These are phyloP conservation scores for Palythoa grandis DNA, from an alignment of 92 coral and sea anemone species.

Conservation along the genomic window DNA sequence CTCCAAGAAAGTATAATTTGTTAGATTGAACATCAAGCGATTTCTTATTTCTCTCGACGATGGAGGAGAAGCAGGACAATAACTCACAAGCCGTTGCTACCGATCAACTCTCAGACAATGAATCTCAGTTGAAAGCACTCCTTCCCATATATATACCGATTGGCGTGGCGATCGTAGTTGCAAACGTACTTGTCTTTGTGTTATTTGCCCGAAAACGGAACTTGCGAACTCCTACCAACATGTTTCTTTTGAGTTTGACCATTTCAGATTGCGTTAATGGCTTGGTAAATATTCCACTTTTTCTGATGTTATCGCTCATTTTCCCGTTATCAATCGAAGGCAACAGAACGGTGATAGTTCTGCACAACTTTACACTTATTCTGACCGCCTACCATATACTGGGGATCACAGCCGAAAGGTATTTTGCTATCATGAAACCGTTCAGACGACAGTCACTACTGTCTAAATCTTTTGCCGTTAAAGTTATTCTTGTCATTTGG, in stretches of 20 bases:
- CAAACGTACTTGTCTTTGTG: constrained; percentile 3
- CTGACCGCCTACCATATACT: constrained; percentile 36
- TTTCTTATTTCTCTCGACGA: neutral
- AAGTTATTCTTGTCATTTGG: constrained; percentile 11
- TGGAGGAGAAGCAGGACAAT: neutral
- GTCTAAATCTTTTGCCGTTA: constrained; percentile 6
- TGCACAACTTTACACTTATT: constrained; percentile 17
- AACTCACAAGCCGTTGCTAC: neutral
- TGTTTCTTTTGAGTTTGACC: constrained; percentile 42
- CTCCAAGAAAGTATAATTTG: neutral
- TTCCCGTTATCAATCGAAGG: neutral
- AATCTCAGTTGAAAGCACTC: neutral
- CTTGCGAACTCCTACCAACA: constrained; percentile 36
- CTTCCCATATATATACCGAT: neutral
- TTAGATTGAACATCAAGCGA: neutral
- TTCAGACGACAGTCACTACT: neutral
- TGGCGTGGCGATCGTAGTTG: constrained; percentile 9
- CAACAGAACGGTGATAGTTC: neutral
- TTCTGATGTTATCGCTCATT: neutral
- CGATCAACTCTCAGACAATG: neutral
- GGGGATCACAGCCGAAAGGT: constrained; percentile 27
- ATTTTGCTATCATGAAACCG: constrained; percentile 24
- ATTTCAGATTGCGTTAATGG: constrained; percentile 33
- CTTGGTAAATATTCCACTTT: constrained; percentile 23
- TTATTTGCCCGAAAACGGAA: constrained; percentile 20